Percentiles rank a stretch among this genome's conserved stretches.
Evolutionary conservation across 2,113 vertebrate species (phyloP).

Genomic region (Cromileptes altivelis): DNA sequence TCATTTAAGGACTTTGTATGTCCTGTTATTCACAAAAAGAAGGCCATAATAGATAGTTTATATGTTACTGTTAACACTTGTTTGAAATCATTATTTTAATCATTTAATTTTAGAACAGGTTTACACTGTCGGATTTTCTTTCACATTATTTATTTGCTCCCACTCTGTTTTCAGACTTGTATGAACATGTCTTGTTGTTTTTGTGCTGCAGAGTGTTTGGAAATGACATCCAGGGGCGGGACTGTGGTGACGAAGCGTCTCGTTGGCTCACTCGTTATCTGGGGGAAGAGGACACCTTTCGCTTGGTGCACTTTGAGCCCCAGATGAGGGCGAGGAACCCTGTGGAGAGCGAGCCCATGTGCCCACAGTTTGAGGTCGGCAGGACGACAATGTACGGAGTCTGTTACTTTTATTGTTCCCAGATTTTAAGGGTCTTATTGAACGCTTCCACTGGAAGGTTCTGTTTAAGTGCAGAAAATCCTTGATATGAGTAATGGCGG

Average conservation of each 20-base stretch:
- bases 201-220: conserved; percentile 88
- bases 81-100: neutral
- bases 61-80: neutral
- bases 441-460: neutral
- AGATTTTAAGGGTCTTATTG: neutral
- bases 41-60: neutral
- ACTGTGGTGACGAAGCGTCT: conserved; percentile 91
- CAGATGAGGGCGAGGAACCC: conserved; percentile 85
- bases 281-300: conserved; percentile 76
- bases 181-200: neutral
- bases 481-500: too few species aligned
- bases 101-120: neutral
- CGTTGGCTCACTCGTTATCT: conserved; percentile 89
- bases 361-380: conserved; percentile 71
- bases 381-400: too few species aligned
- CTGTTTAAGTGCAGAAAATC: too few species aligned
- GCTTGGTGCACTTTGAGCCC: conserved; percentile 91
- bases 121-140: neutral
- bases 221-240: conserved; percentile 88
- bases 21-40: neutral
- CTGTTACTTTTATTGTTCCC: neutral
- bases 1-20: neutral
- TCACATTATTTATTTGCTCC: neutral
- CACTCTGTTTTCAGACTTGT: neutral
- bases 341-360: conserved; percentile 54